Conservation (phyloP, 2,113 vertebrate genomes). For the Pangasianodon gigas region DNA sequence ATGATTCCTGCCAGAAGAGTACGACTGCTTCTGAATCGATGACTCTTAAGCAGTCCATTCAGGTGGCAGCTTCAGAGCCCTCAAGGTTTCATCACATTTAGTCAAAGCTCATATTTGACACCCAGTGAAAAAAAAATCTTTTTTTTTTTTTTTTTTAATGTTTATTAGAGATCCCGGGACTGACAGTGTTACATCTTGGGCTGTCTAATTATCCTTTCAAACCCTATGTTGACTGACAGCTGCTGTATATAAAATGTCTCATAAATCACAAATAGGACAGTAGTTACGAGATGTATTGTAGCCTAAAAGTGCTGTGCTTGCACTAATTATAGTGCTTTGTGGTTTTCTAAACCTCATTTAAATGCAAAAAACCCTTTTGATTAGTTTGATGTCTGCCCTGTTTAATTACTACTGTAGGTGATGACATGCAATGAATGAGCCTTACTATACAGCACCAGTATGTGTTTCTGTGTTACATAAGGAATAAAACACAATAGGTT, state of each 20-base stretch:
- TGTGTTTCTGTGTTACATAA: conserved; percentile 1
- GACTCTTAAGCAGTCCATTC: not conserved
- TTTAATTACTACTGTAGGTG: not conserved
- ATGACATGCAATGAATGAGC: too few relatives aligned
- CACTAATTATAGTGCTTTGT: not conserved
- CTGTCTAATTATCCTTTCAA: not conserved
- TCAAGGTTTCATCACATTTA: conserved; percentile 5
- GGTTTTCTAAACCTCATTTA: not conserved
- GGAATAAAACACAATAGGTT: not conserved
- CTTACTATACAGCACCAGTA: not conserved
- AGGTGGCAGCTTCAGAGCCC: not conserved
- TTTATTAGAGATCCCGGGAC: not conserved
- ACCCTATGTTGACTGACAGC: not conserved
- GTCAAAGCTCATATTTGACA: not conserved
- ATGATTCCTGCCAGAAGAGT: not conserved
- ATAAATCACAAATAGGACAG: not conserved
- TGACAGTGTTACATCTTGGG: not conserved
- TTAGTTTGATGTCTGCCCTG: not conserved
- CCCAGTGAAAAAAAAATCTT: too few relatives aligned
- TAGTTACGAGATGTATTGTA: not conserved
- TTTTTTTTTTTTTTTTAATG: not conserved
- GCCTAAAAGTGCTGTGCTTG: not conserved
- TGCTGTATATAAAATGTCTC: not conserved
- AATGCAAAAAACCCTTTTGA: not conserved
- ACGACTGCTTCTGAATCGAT: not conserved